These are phyloP conservation scores for Sinonovacula constricta DNA, from an alignment of 1,140 invertebrate genomes.

Conservation along the genomic window DNA sequence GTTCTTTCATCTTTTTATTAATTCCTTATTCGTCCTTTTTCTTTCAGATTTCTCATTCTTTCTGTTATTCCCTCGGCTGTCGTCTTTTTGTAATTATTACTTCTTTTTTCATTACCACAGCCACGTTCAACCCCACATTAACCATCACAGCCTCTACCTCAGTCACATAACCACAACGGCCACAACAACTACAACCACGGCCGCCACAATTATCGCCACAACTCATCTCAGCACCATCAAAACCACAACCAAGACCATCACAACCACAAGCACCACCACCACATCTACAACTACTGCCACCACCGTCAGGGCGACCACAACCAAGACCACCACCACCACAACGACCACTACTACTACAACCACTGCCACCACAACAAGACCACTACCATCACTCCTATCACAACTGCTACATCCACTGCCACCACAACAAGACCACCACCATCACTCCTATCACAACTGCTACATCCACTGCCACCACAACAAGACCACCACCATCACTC, in stretches of 20 bases:
- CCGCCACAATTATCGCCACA: neutral
- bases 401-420: neutral
- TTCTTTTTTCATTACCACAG: neutral
- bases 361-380: too few relatives aligned
- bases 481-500: too few relatives aligned
- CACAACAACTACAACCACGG: neutral
- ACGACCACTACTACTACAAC: conserved; percentile 7
- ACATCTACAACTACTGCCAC: neutral
- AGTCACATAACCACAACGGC: neutral
- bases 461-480: neutral
- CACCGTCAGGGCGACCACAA: too few relatives aligned
- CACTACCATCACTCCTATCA: neutral
- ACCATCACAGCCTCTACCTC: neutral
- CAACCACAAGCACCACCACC: conserved; percentile 2
- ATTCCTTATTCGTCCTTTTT: neutral
- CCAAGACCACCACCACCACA: neutral
- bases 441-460: neutral
- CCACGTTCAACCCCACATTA: neutral
- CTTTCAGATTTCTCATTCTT: neutral
- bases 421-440: too few relatives aligned
- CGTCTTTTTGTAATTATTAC: neutral
- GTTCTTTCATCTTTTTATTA: neutral
- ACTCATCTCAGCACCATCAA: too few relatives aligned
- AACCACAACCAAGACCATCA: neutral
- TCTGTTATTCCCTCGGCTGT: neutral